Conservation (phyloP, 23 tunicate species). For the Ciona savignyi region DNA sequence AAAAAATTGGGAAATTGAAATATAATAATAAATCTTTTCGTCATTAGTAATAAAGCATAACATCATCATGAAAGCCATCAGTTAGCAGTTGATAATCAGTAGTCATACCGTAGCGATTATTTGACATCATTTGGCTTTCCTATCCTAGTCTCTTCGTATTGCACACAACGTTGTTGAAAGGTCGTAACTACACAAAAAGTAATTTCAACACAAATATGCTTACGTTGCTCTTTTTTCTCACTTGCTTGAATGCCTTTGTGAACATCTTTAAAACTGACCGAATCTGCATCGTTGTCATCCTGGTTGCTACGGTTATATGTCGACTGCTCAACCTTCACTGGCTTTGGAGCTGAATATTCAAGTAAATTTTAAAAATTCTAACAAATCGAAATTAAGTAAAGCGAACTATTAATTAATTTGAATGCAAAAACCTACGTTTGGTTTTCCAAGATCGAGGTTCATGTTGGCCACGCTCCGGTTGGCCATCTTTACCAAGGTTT, state of each 20-base stretch:
- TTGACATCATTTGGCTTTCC: not conserved
- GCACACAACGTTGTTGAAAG: no score
- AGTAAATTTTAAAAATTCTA: not conserved
- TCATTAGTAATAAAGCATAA: no score
- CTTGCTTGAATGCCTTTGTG: not conserved
- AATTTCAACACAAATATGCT: no score
- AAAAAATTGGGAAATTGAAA: not conserved
- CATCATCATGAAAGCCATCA: no score
- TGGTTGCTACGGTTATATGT: not conserved
- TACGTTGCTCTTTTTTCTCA: not conserved
- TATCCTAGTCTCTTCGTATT: no score
- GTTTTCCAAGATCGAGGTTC: not conserved
- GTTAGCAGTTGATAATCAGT: constrained; percentile 3
- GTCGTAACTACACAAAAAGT: no score
- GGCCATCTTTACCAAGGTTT: not conserved
- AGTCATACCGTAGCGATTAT: constrained; percentile 13
- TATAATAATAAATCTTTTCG: no score
- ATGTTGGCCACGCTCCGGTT: not conserved
- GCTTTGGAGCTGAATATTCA: not conserved
- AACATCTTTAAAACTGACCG: not conserved
- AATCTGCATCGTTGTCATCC: not conserved
- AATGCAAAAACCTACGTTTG: not conserved
- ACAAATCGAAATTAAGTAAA: no score
- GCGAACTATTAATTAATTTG: no score
- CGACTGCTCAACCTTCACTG: not conserved